Conservation (phyloP, 2,113 vertebrate species). For the Eubucco bourcierii region DNA sequence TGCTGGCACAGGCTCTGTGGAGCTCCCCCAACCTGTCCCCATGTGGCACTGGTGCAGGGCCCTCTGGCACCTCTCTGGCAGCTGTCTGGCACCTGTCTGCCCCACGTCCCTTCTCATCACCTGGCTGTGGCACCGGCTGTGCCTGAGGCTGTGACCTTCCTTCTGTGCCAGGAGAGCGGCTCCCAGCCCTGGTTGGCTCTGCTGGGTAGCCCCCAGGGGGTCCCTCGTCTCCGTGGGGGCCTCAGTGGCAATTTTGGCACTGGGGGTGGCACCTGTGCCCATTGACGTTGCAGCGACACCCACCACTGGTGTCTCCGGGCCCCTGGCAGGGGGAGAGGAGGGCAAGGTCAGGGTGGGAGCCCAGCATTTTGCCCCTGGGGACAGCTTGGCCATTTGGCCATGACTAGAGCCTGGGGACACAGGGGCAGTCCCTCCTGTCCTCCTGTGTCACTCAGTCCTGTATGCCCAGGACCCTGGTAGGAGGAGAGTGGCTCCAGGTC, state of each 20-base stretch:
- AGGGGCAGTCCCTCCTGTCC: too few species aligned
- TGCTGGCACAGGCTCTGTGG: not conserved
- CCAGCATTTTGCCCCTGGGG: too few species aligned
- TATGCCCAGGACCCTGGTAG: too few species aligned
- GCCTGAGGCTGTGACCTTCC: fast-evolving
- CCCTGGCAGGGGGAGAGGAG: not conserved
- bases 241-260: slow-evolving; percentile 87
- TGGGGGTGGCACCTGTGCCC: slow-evolving; percentile 83
- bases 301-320: slow-evolving; percentile 83
- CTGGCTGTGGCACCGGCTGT: not conserved
- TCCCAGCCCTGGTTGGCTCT: not conserved
- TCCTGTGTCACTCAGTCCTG: too few species aligned
- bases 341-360: not conserved
- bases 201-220: not conserved
- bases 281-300: slow-evolving; percentile 84
- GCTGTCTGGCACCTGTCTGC: not conserved
- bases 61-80: too few species aligned
- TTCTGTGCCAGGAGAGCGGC: too few species aligned
- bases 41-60: too few species aligned
- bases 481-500: too few species aligned
- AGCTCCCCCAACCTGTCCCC: not conserved
- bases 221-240: not conserved
- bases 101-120: not conserved
- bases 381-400: not conserved
- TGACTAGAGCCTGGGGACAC: too few species aligned